Evolutionary conservation across 2,888 invertebrate species (phyloP), one percentile per base, ranked within the genome.

Genomic region (Eudasyphora cyanicolor): DNA sequence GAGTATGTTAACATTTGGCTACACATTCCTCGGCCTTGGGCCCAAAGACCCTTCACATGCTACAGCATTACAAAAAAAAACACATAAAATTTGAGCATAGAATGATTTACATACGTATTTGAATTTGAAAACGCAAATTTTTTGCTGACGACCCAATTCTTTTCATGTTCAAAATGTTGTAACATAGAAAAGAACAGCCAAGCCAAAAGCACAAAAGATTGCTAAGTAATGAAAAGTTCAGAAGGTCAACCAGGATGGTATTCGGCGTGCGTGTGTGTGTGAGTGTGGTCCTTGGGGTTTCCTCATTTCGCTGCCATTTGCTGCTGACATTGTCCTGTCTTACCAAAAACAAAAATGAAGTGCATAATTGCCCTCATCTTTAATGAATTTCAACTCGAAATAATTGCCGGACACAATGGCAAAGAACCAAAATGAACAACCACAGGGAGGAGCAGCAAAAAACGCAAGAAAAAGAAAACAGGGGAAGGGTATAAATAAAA

Each of bases 281-380:
- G 60, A 21, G 14, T 69, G 42, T 24, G 24, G 14, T 21, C 67
- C 17, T 32, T 14, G 21, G 8, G 4, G 2, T 67, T 42, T 67
- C 2, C 21, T 21, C 17, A 35, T 64, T 35, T 42, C 5, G 21
- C 4, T 38, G 4, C 8, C 49, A 0, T 2, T 29, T 17, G 4
- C 27, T 67, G 49, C 27, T 10, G 19, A 70, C 12, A 70, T 49
- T 38, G 2, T 17, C 38, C 19, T 21, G 19, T 17, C 19, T 49
- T 49, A 8, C 24, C 12, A 24, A 45, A 69, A 49, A 45, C 32
- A 21, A 35, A 78, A 75, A 75, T 79, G 69, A 79, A 69, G 60
- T 69, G 69, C 49, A 75, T 79, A 75, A 69, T 75, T 79, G 74
- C 57, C 24, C 24, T 32, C 49, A 75, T 79, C 69, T 57, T 27